Evolutionary conservation across 1,140 invertebrate genomes (phyloP), one percentile per base, ranked within the genome.

Genomic region (Lysiphlebus fabarum): DNA sequence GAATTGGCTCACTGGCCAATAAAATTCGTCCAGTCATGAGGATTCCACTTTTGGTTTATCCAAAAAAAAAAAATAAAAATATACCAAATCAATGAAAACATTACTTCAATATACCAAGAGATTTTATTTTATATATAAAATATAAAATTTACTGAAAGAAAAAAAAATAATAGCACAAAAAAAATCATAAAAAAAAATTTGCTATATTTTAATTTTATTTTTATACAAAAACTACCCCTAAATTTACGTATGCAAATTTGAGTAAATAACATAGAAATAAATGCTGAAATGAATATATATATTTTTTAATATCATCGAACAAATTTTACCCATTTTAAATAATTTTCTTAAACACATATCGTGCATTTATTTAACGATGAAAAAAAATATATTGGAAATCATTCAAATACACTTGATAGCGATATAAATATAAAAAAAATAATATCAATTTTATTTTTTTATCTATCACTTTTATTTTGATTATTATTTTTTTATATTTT

Each of bases 1-100:
- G 51, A 59, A 59, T 59, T 59, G 58, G 58, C 58, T 53, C 58
- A 26, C 42, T n/a, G 42, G 58, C 50, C 58, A 59, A 59, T 59
- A 43, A 59, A 54, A 59, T 26, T 26, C 17, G 17, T 26, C 17
- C 17, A 26, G 17, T 26, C 17, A 26, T 48, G 38, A 47, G 44
- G 44, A 56, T 48, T 47, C 17, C 17, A 26, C 17, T 26, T 4
- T 26, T 26, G 17, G 17, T 26, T 26, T 41, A 41, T 41, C 2
- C 40, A 2, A 7, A 41, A 7, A 11, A 41, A 2, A 41, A 41
- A 41, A 9, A 41, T 41, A 41, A 41, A 2, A n/a, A n/a, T 45
- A n/a, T 45, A 14, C 4, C 11, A n/a, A 14, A n/a, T 7, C 44
- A 45, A 7, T 45, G 11, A 17, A 45, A 45, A 45, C 14, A 45